Base-by-base conservation (phyloP, 2,888 invertebrate genomes). In the Lasioglossum pauxillum region DNA sequence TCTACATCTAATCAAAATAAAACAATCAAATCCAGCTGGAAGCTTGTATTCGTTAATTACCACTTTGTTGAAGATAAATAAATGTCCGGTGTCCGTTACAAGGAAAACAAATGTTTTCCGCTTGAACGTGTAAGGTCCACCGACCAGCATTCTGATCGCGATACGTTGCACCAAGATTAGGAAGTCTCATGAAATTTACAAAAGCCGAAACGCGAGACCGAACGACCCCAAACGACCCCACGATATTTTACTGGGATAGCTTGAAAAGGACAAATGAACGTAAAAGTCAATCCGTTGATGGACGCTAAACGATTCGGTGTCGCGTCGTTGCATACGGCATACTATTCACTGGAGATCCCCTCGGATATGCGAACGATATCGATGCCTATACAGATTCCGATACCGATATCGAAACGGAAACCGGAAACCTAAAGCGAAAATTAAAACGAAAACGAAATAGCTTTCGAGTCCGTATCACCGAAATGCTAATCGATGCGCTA, bases 401-500 rank as follows among this genome's bases (percentile, higher is more conserved):
- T 16, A 31, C 14, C 64, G 64, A 16, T 16, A 64, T 31, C 46
- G 89, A 85, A 84, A 85, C 76, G 75, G 75, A 69, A 57, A 57
- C 53, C 53, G 53, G 53, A 57, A 57, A 57, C 10, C 53, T 57
- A 3, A 57, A 57, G 4, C 12, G 57, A 57, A n/a, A n/a, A 57
- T n/a, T 71, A 82, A 86, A 85, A 78, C 82, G 85, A 57, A 57
- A n/a, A 0, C 53, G 53, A 53, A 53, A 23, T 8, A 57, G 4
- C 79, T 82, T 84, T 64, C 67, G 35, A 23, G 74, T 49, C 49
- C 75, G 81, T 88, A 53, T 53, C 53, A 8, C 8, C 86, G 38
- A 89, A 88, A 90, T 91, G 90, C 85, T 91, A 86, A 91, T 91
- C 81, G 77, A 79, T 75, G 74, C 83, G 78, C 73, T 91, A 92